Percentiles rank a stretch among this genome's conserved stretches.
These are phyloP conservation scores for Premnoplex brunnescens DNA, from an alignment of 2,797 vertebrate genomes.

Conservation along the genomic window DNA sequence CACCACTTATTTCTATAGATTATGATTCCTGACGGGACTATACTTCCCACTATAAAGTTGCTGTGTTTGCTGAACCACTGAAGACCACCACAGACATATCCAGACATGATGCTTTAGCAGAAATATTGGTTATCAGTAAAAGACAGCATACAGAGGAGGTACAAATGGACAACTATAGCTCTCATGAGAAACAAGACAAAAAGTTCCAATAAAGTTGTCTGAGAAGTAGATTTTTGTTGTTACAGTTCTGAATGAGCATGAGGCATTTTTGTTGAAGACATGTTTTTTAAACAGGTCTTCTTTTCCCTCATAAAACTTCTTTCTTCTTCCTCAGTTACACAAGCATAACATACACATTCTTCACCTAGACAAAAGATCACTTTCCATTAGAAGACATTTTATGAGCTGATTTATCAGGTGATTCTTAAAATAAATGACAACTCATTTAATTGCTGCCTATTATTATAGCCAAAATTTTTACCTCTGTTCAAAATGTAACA, in stretches of 20 bases:
- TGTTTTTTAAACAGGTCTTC: background rate
- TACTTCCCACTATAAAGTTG: background rate
- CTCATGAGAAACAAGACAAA: background rate
- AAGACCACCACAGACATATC: background rate
- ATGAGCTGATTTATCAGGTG: background rate
- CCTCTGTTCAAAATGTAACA: background rate
- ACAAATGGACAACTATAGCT: background rate
- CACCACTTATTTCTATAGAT: background rate
- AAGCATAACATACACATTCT: rapidly evolving
- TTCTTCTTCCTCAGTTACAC: background rate
- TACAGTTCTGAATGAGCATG: background rate
- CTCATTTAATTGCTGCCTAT: background rate
- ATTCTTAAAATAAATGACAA: background rate
- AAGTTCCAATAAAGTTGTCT: background rate
- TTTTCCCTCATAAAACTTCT: background rate
- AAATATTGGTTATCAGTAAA: background rate
- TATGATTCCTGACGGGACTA: background rate
- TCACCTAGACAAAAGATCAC: background rate
- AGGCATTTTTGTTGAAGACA: background rate
- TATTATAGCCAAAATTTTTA: background rate
- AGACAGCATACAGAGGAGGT: background rate
- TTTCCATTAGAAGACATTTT: background rate
- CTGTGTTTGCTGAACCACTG: background rate
- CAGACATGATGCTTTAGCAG: background rate
- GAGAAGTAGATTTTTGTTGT: background rate